Evolutionary conservation across 2,888 invertebrate genomes (phyloP), one percentile per base, ranked within the genome.

Genomic region (Lasioglossum figueresi): DNA sequence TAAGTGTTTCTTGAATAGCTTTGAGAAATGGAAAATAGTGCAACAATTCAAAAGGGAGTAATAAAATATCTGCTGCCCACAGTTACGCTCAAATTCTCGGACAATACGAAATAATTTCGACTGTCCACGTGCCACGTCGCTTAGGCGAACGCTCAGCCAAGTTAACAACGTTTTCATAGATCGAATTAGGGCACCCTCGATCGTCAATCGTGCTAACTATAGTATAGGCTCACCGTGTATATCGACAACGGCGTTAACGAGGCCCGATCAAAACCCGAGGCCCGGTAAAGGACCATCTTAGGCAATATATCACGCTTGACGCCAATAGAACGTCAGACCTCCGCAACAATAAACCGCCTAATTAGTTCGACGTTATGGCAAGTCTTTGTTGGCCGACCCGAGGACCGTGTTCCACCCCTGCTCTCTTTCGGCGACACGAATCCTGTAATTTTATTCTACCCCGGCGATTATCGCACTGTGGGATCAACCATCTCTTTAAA

Each of bases 301-400:
- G 76, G 85, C 81, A 81, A 92, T 92, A 93, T 92, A 93, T 93
- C 92, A 93, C 87, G 84, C 73, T 91, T 90, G 92, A 92, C 92
- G 90, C 89, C 88, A 89, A 91, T 91, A 85, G 90, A 87, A 84
- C 83, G 81, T 85, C 80, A 84, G 77, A 77, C 74, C 84, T 88
- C 84, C 91, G 85, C 88, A 89, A 94, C 93, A 94, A 94, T 94
- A 92, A 92, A 91, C 84, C 91, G 89, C 91, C 93, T 94, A 94
- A 94, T 94, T 94, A 93, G 91, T 90, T 80, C 87, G 91, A 92
- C 89, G 87, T 89, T 89, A 91, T 52, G 90, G 88, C 89, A 34
- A 77, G 82, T 88, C 91, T 91, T 93, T 93, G 92, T 93, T 82
- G 79, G 63, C 73, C 84, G 88, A 87, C 88, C 88, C 89, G 85